Conservation (phyloP, 2,888 invertebrate genomes). For the Lochmaea capreae region DNA sequence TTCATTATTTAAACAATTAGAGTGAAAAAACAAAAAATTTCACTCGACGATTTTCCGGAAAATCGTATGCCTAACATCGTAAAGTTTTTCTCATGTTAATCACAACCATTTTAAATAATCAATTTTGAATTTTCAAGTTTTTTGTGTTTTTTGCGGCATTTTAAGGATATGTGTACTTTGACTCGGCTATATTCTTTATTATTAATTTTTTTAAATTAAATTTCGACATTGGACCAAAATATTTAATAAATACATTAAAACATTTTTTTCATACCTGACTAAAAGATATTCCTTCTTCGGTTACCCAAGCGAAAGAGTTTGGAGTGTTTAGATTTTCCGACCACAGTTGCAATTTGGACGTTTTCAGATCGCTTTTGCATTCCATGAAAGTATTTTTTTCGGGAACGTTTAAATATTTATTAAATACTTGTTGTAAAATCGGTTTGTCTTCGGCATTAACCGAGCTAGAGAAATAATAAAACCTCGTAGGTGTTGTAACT, state of each 20-base stretch:
- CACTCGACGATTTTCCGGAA: too few species aligned
- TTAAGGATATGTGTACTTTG: too few species aligned
- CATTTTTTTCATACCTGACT: slow-evolving; percentile 72
- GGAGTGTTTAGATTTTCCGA: slow-evolving; percentile 77
- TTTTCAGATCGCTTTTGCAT: slow-evolving; percentile 73
- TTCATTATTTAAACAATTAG: too few species aligned
- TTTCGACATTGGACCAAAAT: background rate
- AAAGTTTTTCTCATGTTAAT: too few species aligned
- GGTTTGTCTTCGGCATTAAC: slow-evolving; percentile 82
- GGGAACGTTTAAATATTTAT: slow-evolving; percentile 77
- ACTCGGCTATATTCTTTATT: too few species aligned
- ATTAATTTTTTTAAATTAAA: too few species aligned
- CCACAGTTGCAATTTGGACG: slow-evolving; percentile 84
- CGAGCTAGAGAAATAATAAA: slow-evolving; percentile 90
- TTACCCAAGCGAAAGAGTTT: slow-evolving; percentile 88
- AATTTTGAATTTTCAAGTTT: too few species aligned
- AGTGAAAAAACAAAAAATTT: too few species aligned
- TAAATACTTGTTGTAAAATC: slow-evolving; percentile 83
- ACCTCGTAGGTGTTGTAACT: slow-evolving; percentile 83
- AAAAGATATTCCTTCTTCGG: slow-evolving; percentile 83
- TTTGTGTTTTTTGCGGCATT: too few species aligned
- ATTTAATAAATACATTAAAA: too few species aligned
- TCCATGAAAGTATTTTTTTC: slow-evolving; percentile 78
- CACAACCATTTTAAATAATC: too few species aligned
- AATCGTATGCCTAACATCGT: too few species aligned